phyloP scores from a whole-genome alignment of 2,113 vertebrate species.

The Lepisosteus oculatus region DNA sequence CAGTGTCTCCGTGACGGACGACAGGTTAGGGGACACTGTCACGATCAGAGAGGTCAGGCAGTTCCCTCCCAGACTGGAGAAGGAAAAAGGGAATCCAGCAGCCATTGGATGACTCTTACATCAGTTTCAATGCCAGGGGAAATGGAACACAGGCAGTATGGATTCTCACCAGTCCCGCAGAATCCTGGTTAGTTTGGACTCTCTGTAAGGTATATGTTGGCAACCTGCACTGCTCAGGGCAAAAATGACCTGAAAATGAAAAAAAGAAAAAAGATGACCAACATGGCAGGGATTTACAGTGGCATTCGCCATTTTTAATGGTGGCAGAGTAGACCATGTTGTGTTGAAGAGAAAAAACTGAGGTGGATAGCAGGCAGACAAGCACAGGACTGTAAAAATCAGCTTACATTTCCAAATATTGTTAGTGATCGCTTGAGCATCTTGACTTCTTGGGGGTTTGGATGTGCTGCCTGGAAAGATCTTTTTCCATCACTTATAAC shows the following conservation, averaged over 20 bases:
- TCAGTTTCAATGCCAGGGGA: too few relatives aligned
- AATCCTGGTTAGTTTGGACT: slow-evolving; percentile 49
- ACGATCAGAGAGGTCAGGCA: slow-evolving; percentile 43
- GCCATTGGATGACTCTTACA: too few relatives aligned
- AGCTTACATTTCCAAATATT: slow-evolving; percentile 48
- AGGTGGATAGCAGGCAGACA: background rate
- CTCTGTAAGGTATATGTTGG: slow-evolving; percentile 49
- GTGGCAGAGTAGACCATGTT: background rate
- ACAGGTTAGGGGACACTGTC: slow-evolving; percentile 26
- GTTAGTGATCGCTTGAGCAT: slow-evolving; percentile 47
- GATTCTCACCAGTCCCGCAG: slow-evolving; percentile 46
- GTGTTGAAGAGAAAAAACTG: background rate
- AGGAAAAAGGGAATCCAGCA: background rate
- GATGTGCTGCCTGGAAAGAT: slow-evolving; percentile 26
- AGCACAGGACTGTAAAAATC: background rate
- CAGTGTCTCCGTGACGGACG: slow-evolving; percentile 37
- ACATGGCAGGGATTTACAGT: background rate
- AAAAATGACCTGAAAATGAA: slow-evolving; percentile 44
- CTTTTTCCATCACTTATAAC: slow-evolving; percentile 28
- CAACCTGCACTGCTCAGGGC: slow-evolving; percentile 37
- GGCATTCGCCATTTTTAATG: background rate
- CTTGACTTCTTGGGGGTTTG: slow-evolving; percentile 43
- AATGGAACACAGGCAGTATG: background rate
- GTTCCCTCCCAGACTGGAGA: slow-evolving; percentile 44
- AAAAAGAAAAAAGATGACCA: slow-evolving; percentile 1